A percentile compares a stretch with the other conserved stretches of the same genome.
phyloP scores from a whole-genome alignment of 2,797 vertebrate species.

The Sparidentex hasta region DNA sequence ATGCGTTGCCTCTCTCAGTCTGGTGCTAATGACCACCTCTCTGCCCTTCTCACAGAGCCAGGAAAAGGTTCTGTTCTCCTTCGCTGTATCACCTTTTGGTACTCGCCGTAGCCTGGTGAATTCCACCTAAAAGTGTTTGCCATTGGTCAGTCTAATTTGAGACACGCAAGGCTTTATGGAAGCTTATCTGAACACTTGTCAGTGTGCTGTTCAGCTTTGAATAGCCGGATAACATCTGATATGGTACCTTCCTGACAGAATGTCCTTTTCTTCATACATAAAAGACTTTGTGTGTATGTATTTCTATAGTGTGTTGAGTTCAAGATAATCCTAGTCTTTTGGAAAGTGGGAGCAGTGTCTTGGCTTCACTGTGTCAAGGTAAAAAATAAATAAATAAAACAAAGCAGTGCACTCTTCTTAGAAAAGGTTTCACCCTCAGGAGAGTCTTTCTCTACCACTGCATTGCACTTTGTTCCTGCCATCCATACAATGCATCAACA shows the following conservation, averaged over 20 bases:
- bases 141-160: slow-evolving; percentile 25
- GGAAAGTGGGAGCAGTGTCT: background rate
- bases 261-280: background rate
- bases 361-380: background rate
- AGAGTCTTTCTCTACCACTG: background rate
- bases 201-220: slow-evolving; percentile 3
- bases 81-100: slow-evolving; percentile 37
- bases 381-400: background rate
- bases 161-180: slow-evolving; percentile 8
- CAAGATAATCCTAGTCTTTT: background rate
- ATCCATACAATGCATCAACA: background rate
- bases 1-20: slow-evolving; percentile 44
- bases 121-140: slow-evolving; percentile 24
- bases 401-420: background rate
- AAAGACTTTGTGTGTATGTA: background rate
- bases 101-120: slow-evolving; percentile 32
- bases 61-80: slow-evolving; percentile 23
- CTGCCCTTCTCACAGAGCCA: slow-evolving; percentile 33
- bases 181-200: slow-evolving; percentile 5
- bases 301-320: slow-evolving; percentile 1
- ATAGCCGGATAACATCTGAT: slow-evolving; percentile 1
- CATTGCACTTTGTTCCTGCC: background rate
- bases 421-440: background rate
- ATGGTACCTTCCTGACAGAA: background rate
- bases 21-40: slow-evolving; percentile 56